Evolutionary conservation across 2,888 invertebrate species (phyloP).

Genomic region (Mythimna lalbum): DNA sequence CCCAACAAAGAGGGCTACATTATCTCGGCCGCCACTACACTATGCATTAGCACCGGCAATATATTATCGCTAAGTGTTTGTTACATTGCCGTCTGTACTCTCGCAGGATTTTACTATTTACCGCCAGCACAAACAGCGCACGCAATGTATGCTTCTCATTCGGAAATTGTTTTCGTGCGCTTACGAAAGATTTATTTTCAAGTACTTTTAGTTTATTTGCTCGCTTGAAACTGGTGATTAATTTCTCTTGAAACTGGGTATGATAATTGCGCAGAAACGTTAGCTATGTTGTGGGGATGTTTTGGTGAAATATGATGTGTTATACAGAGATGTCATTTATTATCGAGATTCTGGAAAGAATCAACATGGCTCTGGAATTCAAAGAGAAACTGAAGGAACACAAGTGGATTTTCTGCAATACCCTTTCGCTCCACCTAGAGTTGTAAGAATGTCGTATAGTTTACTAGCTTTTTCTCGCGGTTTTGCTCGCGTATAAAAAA

Average conservation of each 20-base stretch:
- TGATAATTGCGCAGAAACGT: conserved; percentile 36
- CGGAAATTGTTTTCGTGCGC: conserved; percentile 65
- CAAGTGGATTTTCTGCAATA: no score
- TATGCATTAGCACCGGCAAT: conserved; percentile 78
- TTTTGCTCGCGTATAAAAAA: no score
- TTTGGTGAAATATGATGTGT: not conserved
- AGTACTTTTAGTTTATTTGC: conserved; percentile 64
- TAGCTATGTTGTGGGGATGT: not conserved
- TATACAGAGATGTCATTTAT: no score
- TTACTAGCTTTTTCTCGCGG: no score
- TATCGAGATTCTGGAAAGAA: no score
- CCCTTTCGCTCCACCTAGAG: no score
- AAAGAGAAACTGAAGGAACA: no score
- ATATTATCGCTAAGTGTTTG: conserved; percentile 79
- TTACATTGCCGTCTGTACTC: conserved; percentile 72
- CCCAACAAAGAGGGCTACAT: conserved; percentile 60
- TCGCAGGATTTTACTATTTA: conserved; percentile 67
- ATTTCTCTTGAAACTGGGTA: conserved; percentile 37
- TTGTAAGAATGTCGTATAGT: no score
- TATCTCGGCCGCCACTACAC: conserved; percentile 69
- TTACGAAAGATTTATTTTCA: conserved; percentile 64
- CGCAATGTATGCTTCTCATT: conserved; percentile 65
- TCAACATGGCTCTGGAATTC: no score
- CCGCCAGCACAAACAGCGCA: conserved; percentile 57
- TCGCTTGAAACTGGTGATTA: conserved; percentile 55